Percentiles rank a stretch among this genome's conserved stretches.
Evolutionary conservation across 2,113 vertebrate species (phyloP).

Genomic region (Eclectus roratus): DNA sequence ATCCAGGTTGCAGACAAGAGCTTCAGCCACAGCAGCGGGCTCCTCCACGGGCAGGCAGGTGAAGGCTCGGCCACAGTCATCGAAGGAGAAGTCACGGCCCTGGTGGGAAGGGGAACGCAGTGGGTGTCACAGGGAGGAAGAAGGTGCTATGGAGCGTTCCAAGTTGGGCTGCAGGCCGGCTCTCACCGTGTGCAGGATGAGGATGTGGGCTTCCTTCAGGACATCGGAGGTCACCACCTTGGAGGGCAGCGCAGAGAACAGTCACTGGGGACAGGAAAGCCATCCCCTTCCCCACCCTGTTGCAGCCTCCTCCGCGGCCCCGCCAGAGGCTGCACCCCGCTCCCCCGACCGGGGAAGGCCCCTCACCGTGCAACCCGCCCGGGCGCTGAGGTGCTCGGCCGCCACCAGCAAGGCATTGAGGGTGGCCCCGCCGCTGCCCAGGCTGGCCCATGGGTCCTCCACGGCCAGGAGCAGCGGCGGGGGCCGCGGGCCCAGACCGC

Average conservation of each 20-base stretch:
- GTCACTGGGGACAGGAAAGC: neutral
- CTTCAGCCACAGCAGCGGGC: slow-evolving; percentile 66
- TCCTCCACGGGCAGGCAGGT: slow-evolving; percentile 83
- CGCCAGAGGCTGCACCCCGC: no score
- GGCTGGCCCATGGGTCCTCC: slow-evolving; percentile 79
- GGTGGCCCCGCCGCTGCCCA: slow-evolving; percentile 93
- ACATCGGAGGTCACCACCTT: slow-evolving; percentile 93
- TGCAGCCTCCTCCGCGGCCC: neutral
- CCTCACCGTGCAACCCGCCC: slow-evolving; percentile 84
- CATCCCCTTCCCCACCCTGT: neutral
- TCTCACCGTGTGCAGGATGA: slow-evolving; percentile 91
- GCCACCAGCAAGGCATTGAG: slow-evolving; percentile 93
- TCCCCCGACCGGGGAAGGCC: no score
- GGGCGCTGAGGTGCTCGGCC: slow-evolving; percentile 89
- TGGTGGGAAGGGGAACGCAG: neutral
- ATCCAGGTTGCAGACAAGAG: slow-evolving; percentile 88
- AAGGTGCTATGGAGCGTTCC: fast-evolving
- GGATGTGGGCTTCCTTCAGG: slow-evolving; percentile 81
- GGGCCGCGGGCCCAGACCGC: slow-evolving; percentile 68
- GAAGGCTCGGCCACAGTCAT: slow-evolving; percentile 90
- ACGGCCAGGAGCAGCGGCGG: slow-evolving; percentile 79
- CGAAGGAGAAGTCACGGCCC: slow-evolving; percentile 93
- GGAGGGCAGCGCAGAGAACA: neutral
- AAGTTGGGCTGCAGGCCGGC: neutral
- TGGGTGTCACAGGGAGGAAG: neutral